Percentiles rank a stretch among this genome's conserved stretches.
phyloP scores from a whole-genome alignment of 2,888 invertebrate genomes.

The Xylota sylvarum region DNA sequence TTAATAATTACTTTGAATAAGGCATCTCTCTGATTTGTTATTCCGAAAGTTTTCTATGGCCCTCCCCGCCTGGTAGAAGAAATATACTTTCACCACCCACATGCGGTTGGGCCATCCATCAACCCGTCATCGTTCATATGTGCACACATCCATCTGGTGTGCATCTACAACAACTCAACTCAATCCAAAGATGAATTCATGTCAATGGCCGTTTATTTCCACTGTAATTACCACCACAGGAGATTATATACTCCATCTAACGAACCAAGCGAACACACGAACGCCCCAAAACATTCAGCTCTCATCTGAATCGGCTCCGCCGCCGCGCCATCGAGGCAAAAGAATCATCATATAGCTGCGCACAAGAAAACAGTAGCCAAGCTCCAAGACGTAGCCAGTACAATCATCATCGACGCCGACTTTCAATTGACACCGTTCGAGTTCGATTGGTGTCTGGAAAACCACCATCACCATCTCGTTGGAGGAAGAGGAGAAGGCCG shows the following conservation, averaged over 20 bases:
- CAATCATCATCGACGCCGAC: constrained; percentile 23
- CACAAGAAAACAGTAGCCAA: constrained; percentile 60
- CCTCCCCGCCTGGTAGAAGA: constrained; percentile 4
- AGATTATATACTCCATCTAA: constrained; percentile 34
- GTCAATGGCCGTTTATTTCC: constrained; percentile 75
- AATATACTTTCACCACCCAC: constrained; percentile 73
- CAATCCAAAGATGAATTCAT: constrained; percentile 69
- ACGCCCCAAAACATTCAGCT: constrained; percentile 59
- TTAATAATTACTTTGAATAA: constrained; percentile 61
- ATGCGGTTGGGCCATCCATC: constrained; percentile 65
- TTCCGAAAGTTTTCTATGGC: constrained; percentile 24
- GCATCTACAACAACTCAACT: constrained; percentile 41
- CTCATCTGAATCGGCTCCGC: neutral
- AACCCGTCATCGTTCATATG: constrained; percentile 61
- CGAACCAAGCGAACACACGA: constrained; percentile 23
- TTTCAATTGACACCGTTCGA: constrained; percentile 69
- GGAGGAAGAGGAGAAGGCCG: neutral
- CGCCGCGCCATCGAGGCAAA: neutral
- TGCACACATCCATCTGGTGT: constrained; percentile 15
- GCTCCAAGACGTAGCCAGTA: constrained; percentile 12
- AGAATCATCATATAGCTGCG: constrained; percentile 4
- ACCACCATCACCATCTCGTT: neutral
- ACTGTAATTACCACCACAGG: constrained; percentile 67
- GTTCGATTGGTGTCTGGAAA: constrained; percentile 35
- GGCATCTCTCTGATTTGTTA: constrained; percentile 48